Evolutionary conservation across 1,140 invertebrate genomes (phyloP).

Genomic region (Monomorium pharaonis): DNA sequence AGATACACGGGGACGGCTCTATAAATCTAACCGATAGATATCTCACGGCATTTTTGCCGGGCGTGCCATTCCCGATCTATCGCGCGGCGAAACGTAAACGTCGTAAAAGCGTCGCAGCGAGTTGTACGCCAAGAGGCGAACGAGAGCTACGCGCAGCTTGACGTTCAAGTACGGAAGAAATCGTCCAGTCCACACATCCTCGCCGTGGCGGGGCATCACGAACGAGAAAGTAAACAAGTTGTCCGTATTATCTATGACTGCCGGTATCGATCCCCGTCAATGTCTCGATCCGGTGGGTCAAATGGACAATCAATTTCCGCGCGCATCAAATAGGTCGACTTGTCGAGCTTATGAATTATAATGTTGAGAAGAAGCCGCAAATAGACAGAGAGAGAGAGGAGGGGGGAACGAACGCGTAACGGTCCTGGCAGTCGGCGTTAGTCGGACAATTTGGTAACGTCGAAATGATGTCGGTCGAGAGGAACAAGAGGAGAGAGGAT

Average conservation of each 20-base stretch:
- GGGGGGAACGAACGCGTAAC: constrained; percentile 39
- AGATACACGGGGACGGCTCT: constrained; percentile 51
- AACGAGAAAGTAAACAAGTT: constrained; percentile 60
- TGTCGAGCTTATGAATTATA: constrained; percentile 69
- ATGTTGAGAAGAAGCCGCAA: constrained; percentile 48
- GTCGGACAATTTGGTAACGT: constrained; percentile 51
- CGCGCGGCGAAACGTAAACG: constrained; percentile 2
- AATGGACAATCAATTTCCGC: constrained; percentile 70
- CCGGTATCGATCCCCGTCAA: constrained; percentile 62
- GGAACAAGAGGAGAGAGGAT: neutral
- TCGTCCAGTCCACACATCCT: neutral
- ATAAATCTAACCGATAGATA: constrained; percentile 55
- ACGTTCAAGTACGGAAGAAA: neutral
- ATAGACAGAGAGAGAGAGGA: neutral
- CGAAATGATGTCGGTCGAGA: constrained; percentile 16
- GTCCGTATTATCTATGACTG: constrained; percentile 58
- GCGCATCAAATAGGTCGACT: constrained; percentile 65
- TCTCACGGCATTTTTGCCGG: constrained; percentile 32
- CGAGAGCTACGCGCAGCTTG: neutral
- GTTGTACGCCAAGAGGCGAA: neutral
- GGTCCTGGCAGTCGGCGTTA: constrained; percentile 28
- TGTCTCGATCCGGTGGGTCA: constrained; percentile 65
- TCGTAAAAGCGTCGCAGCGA: neutral
- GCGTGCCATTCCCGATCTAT: neutral
- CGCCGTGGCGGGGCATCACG: neutral